phyloP scores from a whole-genome alignment of 2,113 vertebrate species.

The Chrysochloris asiatica region DNA sequence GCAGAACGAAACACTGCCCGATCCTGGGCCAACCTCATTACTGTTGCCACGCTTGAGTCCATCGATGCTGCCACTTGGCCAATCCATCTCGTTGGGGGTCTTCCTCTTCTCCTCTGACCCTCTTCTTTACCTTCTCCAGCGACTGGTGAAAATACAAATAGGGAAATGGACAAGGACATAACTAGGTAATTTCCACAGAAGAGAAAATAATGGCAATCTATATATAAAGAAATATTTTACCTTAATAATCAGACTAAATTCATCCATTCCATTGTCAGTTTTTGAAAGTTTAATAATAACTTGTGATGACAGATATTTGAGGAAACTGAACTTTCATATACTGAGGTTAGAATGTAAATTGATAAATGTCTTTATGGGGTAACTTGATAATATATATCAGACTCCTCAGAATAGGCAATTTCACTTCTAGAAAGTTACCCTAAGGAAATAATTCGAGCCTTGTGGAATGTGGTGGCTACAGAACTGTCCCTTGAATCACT shows the following conservation, averaged over 20 bases:
- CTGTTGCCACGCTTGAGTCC: too few species aligned
- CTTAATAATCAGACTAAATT: conserved; percentile 31
- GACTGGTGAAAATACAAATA: conserved; percentile 23
- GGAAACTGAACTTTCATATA: conserved; percentile 19
- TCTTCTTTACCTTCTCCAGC: too few species aligned
- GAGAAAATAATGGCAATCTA: neutral
- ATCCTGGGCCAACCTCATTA: too few species aligned
- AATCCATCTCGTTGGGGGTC: too few species aligned
- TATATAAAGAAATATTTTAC: conserved; percentile 38
- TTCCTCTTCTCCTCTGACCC: too few species aligned
- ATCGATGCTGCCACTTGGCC: too few species aligned
- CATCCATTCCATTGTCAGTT: conserved; percentile 4
- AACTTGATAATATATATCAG: conserved; percentile 16
- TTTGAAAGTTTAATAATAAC: conserved; percentile 8
- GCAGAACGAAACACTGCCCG: too few species aligned
- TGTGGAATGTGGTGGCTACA: neutral
- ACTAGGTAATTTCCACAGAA: conserved; percentile 41
- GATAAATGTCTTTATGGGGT: neutral
- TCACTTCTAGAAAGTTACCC: conserved; percentile 1
- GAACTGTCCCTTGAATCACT: too few species aligned
- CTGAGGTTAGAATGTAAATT: conserved; percentile 30
- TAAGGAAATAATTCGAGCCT: neutral
- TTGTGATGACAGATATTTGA: conserved; percentile 29
- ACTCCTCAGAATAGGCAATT: neutral
- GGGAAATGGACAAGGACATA: conserved; percentile 12